Conservation (phyloP, 2,113 vertebrate genomes). For the Alexandromys fortis region DNA sequence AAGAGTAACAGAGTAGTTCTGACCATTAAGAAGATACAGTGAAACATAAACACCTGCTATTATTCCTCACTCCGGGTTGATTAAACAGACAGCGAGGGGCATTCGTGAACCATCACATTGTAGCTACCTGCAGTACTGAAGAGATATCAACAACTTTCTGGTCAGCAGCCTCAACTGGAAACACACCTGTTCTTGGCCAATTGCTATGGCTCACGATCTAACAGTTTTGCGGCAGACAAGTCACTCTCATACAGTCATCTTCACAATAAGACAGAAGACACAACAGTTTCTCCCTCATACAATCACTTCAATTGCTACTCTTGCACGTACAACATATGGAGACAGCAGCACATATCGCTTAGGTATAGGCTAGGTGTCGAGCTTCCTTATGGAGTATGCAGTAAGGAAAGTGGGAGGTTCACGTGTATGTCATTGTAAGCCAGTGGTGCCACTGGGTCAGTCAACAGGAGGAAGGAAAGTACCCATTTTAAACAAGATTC, state of each 20-base stretch:
- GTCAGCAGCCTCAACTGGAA: background rate
- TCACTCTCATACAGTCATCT: constrained; percentile 17
- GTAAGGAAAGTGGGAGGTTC: constrained; percentile 43
- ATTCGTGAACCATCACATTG: background rate
- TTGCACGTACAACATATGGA: constrained; percentile 26
- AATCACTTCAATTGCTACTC: constrained; percentile 36
- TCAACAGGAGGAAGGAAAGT: background rate
- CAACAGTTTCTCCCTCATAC: constrained; percentile 35
- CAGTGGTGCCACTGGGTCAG: background rate
- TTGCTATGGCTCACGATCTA: background rate
- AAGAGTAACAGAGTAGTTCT: background rate
- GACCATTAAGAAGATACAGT: too few relatives aligned
- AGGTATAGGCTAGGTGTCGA: background rate
- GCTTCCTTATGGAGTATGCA: background rate
- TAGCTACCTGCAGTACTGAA: background rate
- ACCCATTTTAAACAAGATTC: constrained; percentile 22
- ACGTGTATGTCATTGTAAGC: background rate
- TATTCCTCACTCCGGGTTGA: background rate
- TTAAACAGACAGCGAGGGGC: background rate
- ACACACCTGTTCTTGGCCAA: background rate
- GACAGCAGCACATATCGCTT: background rate
- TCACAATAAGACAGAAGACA: constrained; percentile 46
- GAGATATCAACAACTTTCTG: background rate
- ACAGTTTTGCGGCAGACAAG: background rate
- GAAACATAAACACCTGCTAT: background rate